Conservation (phyloP, 2,113 vertebrate genomes). For the Oryzias javanicus region DNA sequence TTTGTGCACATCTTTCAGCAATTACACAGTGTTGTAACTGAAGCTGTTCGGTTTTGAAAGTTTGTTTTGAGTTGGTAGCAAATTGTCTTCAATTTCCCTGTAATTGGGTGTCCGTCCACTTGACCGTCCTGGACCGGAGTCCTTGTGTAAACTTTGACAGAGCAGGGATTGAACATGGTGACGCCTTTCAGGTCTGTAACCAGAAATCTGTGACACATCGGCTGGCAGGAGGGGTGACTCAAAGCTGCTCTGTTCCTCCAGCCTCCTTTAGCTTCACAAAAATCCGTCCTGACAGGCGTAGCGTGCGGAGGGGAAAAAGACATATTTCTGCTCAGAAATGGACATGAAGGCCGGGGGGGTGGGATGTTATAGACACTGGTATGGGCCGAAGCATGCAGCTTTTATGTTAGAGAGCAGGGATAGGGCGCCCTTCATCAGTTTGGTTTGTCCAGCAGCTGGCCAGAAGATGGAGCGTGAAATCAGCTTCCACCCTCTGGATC, state of each 20-base stretch:
- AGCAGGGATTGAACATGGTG: not conserved
- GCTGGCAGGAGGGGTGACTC: slow-evolving; percentile 29
- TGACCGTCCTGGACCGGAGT: too few relatives aligned
- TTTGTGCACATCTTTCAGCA: too few relatives aligned
- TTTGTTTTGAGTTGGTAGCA: too few relatives aligned
- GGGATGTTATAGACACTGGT: slow-evolving; percentile 84
- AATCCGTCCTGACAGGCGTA: slow-evolving; percentile 89
- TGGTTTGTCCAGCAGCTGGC: slow-evolving; percentile 40
- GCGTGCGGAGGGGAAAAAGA: slow-evolving; percentile 89
- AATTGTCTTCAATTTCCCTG: too few relatives aligned
- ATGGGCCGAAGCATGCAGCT: slow-evolving; percentile 92
- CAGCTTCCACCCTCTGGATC: slow-evolving; percentile 4
- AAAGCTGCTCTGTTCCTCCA: slow-evolving; percentile 65
- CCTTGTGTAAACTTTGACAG: not conserved
- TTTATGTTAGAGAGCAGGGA: slow-evolving; percentile 80
- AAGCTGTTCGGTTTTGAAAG: too few relatives aligned
- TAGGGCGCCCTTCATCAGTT: slow-evolving; percentile 40
- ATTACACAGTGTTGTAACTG: too few relatives aligned
- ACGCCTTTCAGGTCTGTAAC: not conserved
- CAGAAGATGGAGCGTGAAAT: slow-evolving; percentile 50
- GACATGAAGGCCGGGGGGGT: slow-evolving; percentile 13
- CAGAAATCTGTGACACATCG: not conserved
- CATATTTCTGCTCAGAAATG: slow-evolving; percentile 83
- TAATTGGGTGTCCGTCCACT: too few relatives aligned
- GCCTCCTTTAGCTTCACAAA: slow-evolving; percentile 82